A percentile compares a stretch with the other conserved stretches of the same genome.
Evolutionary conservation across 2,888 invertebrate genomes (phyloP).

Genomic region (Caradrina clavipalpis): DNA sequence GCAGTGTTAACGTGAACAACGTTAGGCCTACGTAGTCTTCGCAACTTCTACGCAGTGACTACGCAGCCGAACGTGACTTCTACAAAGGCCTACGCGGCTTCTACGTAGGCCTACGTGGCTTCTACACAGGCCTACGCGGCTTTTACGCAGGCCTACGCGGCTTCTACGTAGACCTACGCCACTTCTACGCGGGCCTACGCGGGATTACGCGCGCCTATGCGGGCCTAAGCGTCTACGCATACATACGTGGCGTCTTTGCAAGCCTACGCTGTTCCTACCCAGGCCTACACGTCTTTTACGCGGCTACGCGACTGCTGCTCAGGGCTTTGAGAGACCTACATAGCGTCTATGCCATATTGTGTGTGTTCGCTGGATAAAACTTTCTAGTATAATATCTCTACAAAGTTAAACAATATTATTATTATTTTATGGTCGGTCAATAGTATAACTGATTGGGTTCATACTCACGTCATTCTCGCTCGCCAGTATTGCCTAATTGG

Average conservation of each 20-base stretch:
- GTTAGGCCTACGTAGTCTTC: no score
- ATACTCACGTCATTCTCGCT: conserved; percentile 7
- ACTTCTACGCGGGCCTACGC: background rate
- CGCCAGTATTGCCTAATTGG: background rate
- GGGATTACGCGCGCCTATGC: no score
- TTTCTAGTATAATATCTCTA: background rate
- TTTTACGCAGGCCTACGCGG: background rate
- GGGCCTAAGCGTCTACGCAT: background rate
- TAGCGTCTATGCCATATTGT: no score
- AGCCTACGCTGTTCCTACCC: no score
- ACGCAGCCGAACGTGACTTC: no score
- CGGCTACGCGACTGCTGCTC: background rate
- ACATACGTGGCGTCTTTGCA: background rate
- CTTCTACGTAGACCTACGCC: no score
- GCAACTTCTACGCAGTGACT: no score
- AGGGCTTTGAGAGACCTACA: no score
- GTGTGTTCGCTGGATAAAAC: no score
- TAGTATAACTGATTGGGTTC: background rate
- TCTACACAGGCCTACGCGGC: background rate
- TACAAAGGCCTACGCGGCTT: background rate
- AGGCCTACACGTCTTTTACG: background rate
- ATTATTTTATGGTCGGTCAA: background rate
- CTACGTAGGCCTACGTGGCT: background rate
- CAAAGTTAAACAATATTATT: conserved; percentile 4
- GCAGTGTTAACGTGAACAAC: no score